Evolutionary conservation across 2,113 vertebrate species (phyloP).

Genomic region (Lampris incognitus): DNA sequence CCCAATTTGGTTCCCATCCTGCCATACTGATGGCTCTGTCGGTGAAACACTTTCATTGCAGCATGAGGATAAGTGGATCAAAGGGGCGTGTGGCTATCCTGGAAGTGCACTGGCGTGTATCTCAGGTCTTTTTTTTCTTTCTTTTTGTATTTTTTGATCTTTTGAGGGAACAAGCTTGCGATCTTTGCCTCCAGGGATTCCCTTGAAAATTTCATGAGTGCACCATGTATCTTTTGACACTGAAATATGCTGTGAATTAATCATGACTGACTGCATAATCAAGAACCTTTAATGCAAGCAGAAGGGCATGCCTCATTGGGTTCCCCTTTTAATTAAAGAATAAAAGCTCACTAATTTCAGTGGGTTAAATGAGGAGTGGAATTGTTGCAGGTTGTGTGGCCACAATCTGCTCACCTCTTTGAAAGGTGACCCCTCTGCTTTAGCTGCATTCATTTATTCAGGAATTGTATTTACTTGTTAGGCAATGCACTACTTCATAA

Average conservation of each 20-base stretch:
- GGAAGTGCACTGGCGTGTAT: slow-evolving; percentile 66
- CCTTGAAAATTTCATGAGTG: slow-evolving; percentile 79
- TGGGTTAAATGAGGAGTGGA: slow-evolving; percentile 39
- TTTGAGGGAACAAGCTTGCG: slow-evolving; percentile 62
- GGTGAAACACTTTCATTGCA: slow-evolving; percentile 51
- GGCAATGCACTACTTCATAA: slow-evolving; percentile 23
- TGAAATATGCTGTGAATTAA: slow-evolving; percentile 79
- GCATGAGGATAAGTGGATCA: slow-evolving; percentile 69
- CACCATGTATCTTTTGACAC: slow-evolving; percentile 78
- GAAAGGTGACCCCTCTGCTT: slow-evolving; percentile 18
- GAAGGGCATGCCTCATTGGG: slow-evolving; percentile 52
- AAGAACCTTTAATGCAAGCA: slow-evolving; percentile 69
- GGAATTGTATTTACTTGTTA: slow-evolving; percentile 49
- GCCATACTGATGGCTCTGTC: slow-evolving; percentile 42
- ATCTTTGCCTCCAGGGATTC: slow-evolving; percentile 58
- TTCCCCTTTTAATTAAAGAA: slow-evolving; percentile 66
- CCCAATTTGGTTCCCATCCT: slow-evolving; percentile 26
- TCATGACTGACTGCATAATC: slow-evolving; percentile 77
- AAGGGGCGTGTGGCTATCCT: slow-evolving; percentile 56
- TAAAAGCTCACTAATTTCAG: slow-evolving; percentile 49
- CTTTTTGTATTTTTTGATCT: slow-evolving; percentile 67
- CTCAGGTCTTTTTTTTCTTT: slow-evolving; percentile 15
- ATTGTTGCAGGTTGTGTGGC: slow-evolving; percentile 14
- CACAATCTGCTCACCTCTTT: slow-evolving; percentile 14
- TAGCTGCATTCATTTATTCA: slow-evolving; percentile 11